phyloP scores from a whole-genome alignment of 2,113 vertebrate species.

The Fregetta grallaria region DNA sequence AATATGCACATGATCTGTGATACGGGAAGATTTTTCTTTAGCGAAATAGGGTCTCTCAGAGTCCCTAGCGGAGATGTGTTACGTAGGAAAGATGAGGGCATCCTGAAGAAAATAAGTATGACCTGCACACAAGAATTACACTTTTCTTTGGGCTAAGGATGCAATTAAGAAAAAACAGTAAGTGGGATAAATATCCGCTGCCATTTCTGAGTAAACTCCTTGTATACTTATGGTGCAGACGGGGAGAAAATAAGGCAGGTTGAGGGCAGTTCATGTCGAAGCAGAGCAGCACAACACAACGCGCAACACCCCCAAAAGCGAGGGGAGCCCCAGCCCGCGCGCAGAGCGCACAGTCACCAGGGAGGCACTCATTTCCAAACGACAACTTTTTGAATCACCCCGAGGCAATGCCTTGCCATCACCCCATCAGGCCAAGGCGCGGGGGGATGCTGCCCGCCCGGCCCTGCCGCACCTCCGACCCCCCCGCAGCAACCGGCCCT shows the following conservation, averaged over 20 bases:
- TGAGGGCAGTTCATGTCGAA: neutral
- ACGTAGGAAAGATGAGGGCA: rapidly evolving
- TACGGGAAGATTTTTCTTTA: rapidly evolving
- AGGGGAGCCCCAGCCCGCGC: rapidly evolving
- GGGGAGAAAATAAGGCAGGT: neutral
- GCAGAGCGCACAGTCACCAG: rapidly evolving
- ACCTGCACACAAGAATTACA: neutral
- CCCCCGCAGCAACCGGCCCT: neutral
- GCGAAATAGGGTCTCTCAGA: rapidly evolving
- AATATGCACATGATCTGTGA: rapidly evolving
- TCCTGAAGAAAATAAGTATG: neutral
- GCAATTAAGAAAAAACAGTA: neutral
- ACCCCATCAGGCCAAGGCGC: rapidly evolving
- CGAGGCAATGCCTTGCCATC: rapidly evolving
- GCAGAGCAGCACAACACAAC: rapidly evolving
- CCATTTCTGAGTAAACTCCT: neutral
- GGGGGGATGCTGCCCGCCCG: rapidly evolving
- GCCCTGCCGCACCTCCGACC: rapidly evolving
- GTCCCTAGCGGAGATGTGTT: neutral
- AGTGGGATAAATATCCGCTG: neutral
- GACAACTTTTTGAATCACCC: rapidly evolving
- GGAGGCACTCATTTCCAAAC: rapidly evolving
- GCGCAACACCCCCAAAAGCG: rapidly evolving
- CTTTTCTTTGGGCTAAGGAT: too few relatives aligned
- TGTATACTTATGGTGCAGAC: rapidly evolving